Evolutionary conservation across 2,113 vertebrate genomes (phyloP).

Genomic region (Heptranchias perlo): DNA sequence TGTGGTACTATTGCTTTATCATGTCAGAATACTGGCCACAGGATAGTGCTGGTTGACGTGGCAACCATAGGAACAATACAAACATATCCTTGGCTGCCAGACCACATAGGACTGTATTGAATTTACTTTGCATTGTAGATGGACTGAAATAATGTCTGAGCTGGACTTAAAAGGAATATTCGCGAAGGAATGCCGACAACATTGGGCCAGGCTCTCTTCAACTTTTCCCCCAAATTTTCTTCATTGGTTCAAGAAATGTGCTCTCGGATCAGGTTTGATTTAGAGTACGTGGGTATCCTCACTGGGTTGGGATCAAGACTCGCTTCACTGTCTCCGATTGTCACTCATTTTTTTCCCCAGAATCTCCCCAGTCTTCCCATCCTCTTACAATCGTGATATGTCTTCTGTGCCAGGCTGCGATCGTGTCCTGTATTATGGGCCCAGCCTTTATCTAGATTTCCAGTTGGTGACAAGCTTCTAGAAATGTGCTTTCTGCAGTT

Average conservation of each 20-base stretch:
- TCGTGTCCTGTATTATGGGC: not conserved
- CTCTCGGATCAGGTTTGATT: not conserved
- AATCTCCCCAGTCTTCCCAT: not conserved
- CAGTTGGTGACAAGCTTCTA: not conserved
- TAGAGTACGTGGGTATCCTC: not conserved
- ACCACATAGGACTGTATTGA: not conserved
- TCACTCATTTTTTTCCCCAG: not conserved
- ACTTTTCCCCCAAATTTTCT: not conserved
- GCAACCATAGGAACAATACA: constrained; percentile 1
- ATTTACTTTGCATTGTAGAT: not conserved
- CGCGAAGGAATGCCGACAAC: not conserved
- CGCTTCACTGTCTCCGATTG: not conserved
- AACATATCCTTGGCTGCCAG: constrained; percentile 13
- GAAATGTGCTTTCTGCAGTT: not conserved
- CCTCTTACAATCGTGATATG: not conserved
- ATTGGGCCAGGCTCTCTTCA: not conserved
- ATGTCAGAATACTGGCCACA: no score
- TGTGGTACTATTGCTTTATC: not conserved
- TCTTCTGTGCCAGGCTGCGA: not conserved
- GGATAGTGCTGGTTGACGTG: not conserved
- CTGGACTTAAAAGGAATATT: not conserved
- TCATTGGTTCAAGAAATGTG: not conserved
- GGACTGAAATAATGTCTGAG: not conserved
- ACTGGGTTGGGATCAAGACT: not conserved
- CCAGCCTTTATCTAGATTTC: not conserved